Conservation (phyloP, 2,113 vertebrate species). For the Tautogolabrus adspersus region DNA sequence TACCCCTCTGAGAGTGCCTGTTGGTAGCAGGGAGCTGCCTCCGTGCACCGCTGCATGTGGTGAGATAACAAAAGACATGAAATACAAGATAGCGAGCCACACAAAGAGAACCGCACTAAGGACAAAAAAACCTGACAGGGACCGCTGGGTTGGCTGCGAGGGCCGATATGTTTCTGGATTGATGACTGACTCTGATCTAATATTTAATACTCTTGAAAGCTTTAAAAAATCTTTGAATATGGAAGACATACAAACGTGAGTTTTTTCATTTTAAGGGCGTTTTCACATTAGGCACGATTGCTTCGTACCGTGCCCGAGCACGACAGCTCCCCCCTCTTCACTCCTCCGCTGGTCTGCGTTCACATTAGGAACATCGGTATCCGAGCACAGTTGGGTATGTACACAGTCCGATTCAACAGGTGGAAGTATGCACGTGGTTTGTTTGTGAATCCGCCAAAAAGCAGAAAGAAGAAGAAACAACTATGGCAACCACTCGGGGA, state of each 20-base stretch:
- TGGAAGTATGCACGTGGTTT: too few relatives aligned
- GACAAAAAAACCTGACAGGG: not conserved
- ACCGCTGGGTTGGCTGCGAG: not conserved
- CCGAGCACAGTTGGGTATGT: too few relatives aligned
- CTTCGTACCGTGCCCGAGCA: too few relatives aligned
- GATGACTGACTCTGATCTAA: slow-evolving; percentile 3
- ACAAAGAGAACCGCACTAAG: slow-evolving; percentile 27
- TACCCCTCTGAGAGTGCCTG: slow-evolving; percentile 26
- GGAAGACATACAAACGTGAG: not conserved
- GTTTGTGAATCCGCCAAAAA: too few relatives aligned
- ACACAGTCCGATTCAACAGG: too few relatives aligned
- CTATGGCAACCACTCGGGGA: too few relatives aligned
- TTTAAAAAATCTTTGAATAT: not conserved
- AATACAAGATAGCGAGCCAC: slow-evolving; percentile 29
- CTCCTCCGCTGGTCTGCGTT: too few relatives aligned
- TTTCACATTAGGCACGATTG: too few relatives aligned
- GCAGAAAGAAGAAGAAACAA: too few relatives aligned
- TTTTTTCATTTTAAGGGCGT: not conserved
- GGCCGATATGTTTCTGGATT: not conserved
- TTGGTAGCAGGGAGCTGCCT: slow-evolving; percentile 40
- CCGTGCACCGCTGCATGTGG: slow-evolving; percentile 34
- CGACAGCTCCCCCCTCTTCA: too few relatives aligned
- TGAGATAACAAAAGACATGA: slow-evolving; percentile 29
- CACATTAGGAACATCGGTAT: too few relatives aligned
- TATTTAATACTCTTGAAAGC: not conserved